These are phyloP conservation scores for Steinernema feltiae DNA, from an alignment of 1,140 invertebrate genomes.

Conservation along the genomic window DNA sequence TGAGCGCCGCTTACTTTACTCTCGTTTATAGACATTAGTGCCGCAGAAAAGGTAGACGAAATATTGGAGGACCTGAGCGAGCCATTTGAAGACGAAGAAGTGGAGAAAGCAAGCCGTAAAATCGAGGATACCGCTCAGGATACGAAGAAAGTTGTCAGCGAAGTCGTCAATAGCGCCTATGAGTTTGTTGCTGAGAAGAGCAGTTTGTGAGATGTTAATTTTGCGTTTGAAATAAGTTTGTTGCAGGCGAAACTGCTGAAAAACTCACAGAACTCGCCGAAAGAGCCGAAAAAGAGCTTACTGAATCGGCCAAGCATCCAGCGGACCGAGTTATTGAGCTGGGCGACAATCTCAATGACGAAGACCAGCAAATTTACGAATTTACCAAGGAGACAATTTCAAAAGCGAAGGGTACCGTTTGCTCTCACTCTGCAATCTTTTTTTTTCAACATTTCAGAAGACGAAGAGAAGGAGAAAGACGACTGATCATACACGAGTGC, in stretches of 20 bases:
- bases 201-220: background rate
- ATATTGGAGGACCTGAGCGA: background rate
- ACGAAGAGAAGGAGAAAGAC: background rate
- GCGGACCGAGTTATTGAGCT: background rate
- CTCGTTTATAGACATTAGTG: background rate
- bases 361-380: background rate
- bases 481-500: background rate
- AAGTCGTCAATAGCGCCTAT: background rate
- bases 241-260: background rate
- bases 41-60: background rate
- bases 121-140: background rate
- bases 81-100: background rate
- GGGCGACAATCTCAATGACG: background rate
- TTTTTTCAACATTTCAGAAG: background rate
- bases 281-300: background rate
- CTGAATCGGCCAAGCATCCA: background rate
- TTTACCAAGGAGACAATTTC: background rate
- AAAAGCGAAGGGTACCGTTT: background rate
- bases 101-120: background rate
- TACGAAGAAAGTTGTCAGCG: background rate
- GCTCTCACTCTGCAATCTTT: background rate
- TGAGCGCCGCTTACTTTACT: background rate
- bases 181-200: background rate
- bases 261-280: background rate
- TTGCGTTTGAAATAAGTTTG: background rate